These are phyloP conservation scores for Hoplodrina ambigua DNA, from an alignment of 2,888 invertebrate species.

Conservation along the genomic window DNA sequence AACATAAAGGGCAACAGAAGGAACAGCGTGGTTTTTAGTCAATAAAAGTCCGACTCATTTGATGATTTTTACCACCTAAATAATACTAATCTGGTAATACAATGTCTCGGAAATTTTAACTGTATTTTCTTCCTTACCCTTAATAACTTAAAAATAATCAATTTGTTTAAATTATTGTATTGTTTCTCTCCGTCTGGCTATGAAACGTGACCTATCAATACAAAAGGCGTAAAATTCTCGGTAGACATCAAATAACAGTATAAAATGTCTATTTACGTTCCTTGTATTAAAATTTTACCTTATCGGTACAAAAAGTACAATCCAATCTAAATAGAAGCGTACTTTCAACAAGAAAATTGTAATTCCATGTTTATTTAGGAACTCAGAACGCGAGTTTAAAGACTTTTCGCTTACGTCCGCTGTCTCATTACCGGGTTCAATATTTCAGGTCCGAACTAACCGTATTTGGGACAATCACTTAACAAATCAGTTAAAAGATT, in stretches of 20 bases:
- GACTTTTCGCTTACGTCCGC: conserved; percentile 9
- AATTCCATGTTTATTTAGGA: conserved; percentile 42
- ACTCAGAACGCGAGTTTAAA: conserved; percentile 6
- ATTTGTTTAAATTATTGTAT: neutral
- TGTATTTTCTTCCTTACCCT: neutral
- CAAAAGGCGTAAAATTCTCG: neutral
- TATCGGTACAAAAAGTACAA: neutral
- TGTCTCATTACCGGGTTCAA: neutral
- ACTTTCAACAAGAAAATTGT: conserved; percentile 6
- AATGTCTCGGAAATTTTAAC: too few species aligned
- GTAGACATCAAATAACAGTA: neutral
- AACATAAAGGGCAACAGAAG: too few species aligned
- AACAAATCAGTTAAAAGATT: neutral
- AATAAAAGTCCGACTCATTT: too few species aligned
- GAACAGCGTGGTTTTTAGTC: too few species aligned
- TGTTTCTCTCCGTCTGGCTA: neutral
- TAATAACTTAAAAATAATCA: conserved; percentile 9
- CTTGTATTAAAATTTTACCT: neutral
- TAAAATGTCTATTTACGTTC: neutral
- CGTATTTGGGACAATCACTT: neutral
- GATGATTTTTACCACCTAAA: too few species aligned
- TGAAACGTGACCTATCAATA: neutral
- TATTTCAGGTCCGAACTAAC: conserved; percentile 1
- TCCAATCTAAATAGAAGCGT: conserved; percentile 10
- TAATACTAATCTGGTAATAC: too few species aligned